These are phyloP conservation scores for Oryzias dopingdopingensis DNA, from an alignment of 2,797 vertebrate species.

Conservation along the genomic window DNA sequence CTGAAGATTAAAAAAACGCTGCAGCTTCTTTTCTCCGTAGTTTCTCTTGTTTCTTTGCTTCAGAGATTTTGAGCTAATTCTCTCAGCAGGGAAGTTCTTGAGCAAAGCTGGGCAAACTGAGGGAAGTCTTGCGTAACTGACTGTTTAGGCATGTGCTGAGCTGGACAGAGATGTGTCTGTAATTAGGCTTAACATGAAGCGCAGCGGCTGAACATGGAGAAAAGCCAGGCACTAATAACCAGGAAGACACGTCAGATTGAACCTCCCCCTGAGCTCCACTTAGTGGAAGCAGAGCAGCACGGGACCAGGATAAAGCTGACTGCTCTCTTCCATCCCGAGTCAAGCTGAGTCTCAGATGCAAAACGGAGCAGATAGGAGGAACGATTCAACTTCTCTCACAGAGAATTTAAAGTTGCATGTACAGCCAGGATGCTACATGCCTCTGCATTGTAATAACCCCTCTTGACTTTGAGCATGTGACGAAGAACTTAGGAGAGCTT, in stretches of 20 bases:
- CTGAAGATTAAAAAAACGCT: background rate
- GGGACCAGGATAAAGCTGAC: conserved; percentile 46
- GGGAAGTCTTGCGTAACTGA: conserved; percentile 1
- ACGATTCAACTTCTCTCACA: conserved; percentile 38
- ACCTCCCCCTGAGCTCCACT: conserved; percentile 21
- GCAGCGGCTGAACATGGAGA: too few species aligned
- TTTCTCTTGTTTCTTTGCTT: background rate
- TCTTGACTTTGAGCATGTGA: conserved; percentile 44
- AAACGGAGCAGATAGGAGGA: conserved; percentile 47
- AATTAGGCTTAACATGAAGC: conserved; percentile 18
- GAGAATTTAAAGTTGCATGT: conserved; percentile 43
- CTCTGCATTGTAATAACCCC: conserved; percentile 54
- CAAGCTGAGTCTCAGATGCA: conserved; percentile 49
- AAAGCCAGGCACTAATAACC: conserved; percentile 10
- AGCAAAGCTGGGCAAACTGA: background rate
- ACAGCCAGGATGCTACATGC: conserved; percentile 33
- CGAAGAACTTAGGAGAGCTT: conserved; percentile 11
- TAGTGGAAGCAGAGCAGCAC: conserved; percentile 33
- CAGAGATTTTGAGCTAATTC: background rate
- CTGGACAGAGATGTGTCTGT: conserved; percentile 13
- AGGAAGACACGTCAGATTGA: conserved; percentile 32
- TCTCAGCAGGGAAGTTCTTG: background rate
- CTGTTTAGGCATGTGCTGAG: background rate
- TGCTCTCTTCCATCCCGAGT: conserved; percentile 54
- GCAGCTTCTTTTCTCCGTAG: background rate